Percentiles rank a stretch among this genome's conserved stretches.
These are phyloP conservation scores for Ctenodactylus gundi DNA, from an alignment of 2,113 vertebrate species.

Conservation along the genomic window DNA sequence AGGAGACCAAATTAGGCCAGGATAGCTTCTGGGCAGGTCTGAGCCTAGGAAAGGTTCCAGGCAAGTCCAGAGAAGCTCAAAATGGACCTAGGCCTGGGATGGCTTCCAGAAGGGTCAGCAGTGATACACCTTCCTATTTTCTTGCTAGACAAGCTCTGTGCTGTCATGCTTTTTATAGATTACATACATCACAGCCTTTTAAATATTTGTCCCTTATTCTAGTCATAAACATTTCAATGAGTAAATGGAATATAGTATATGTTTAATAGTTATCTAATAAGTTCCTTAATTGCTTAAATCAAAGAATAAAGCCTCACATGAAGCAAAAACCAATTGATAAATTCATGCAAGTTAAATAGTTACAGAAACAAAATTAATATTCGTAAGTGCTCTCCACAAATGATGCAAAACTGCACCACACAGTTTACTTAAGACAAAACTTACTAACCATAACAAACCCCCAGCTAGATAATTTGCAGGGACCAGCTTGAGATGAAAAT, in stretches of 20 bases:
- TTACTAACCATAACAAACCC: background rate
- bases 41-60: too few relatives aligned
- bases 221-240: background rate
- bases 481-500: background rate
- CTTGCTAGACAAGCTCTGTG: too few relatives aligned
- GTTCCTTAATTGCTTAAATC: background rate
- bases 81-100: too few relatives aligned
- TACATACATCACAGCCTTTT: background rate
- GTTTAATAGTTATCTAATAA: background rate
- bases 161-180: background rate
- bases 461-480: background rate
- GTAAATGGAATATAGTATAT: background rate
- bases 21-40: too few relatives aligned
- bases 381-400: background rate
- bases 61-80: too few relatives aligned
- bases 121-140: too few relatives aligned
- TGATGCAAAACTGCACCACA: background rate
- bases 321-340: background rate
- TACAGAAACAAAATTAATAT: background rate
- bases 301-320: background rate
- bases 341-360: background rate
- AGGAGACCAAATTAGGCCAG: too few relatives aligned
- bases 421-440: background rate
- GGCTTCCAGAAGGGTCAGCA: too few relatives aligned
- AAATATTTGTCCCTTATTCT: background rate